Percentiles rank a stretch among this genome's conserved stretches.
Evolutionary conservation across 2,113 vertebrate genomes (phyloP).

Genomic region (Myiozetetes cayanensis): DNA sequence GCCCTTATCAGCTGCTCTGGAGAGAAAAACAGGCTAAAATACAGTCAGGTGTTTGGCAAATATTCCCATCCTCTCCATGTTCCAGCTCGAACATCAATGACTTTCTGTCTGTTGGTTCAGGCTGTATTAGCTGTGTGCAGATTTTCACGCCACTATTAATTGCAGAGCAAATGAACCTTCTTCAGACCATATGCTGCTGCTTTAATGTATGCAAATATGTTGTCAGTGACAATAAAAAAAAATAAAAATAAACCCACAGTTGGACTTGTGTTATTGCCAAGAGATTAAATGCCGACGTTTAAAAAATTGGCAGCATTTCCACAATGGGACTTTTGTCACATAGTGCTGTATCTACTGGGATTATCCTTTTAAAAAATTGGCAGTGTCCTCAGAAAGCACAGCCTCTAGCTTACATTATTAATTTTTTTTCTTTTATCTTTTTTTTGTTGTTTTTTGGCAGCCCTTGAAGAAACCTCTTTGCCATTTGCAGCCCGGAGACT

Average conservation of each 20-base stretch:
- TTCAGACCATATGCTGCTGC: neutral
- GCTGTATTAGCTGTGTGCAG: neutral
- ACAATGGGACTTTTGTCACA: neutral
- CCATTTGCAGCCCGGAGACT: slow-evolving; percentile 32
- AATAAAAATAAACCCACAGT: neutral
- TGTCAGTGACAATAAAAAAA: neutral
- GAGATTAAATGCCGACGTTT: neutral
- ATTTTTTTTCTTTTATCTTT: neutral
- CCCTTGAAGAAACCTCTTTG: slow-evolving; percentile 21
- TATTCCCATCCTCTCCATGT: rapidly evolving
- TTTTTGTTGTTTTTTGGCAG: neutral
- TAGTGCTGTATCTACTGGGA: slow-evolving; percentile 46
- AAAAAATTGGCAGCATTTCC: slow-evolving; percentile 7
- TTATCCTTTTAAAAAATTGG: slow-evolving; percentile 55
- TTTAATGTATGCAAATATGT: neutral
- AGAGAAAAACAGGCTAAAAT: neutral
- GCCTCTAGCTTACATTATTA: neutral
- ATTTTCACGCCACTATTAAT: neutral
- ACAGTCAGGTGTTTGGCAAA: slow-evolving; percentile 2
- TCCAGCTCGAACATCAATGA: neutral
- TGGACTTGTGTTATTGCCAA: neutral
- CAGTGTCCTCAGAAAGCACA: slow-evolving; percentile 8
- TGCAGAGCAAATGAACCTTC: neutral
- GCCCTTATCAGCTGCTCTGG: neutral
- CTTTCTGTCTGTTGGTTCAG: neutral